Evolutionary conservation across 2,797 vertebrate genomes (phyloP), one percentile per base, ranked within the genome.

Genomic region (Enteromius argenteus): DNA sequence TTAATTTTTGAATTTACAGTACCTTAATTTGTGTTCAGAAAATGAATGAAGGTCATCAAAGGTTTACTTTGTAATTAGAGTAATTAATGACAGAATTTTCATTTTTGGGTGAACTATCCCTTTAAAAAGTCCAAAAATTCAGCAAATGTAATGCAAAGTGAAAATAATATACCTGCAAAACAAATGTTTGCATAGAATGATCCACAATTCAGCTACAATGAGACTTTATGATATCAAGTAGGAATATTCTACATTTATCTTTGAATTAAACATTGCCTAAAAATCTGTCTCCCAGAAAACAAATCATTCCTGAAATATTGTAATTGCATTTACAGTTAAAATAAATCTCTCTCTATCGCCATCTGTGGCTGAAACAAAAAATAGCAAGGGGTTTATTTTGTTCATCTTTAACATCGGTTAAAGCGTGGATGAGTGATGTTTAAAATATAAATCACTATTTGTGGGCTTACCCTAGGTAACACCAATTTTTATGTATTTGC

Each of bases 331-430:
- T 51, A 21, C 46, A 73, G 46, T 4, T 13, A 9, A 30, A 53
- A 13, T 7, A 51, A 7, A 14, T 32, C 5, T 27, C 44, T 51
- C 46, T 13, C 27, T 51, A 51, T 32, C 9, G 10, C 46, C 27
- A 51, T 73, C 46, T 73, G 27, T 21, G 19, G 71, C 19, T 73
- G 17, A 51, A 32, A 51, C 71, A 21, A 73, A 51, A 51, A 73
- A 73, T 32, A 27, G 68, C 69, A 15, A 17, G n/a, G 4, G 15
- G 17, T 8, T 19, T 53, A 56, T 5, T 53, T 53, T 3, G 51
- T 73, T 32, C 15, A 11, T 30, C 23, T 10, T 19, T 49, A 19
- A 49, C 15, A 49, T 49, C 15, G 30, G 15, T 39, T 68, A n/a
- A 39, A 68, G 19, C 35, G 3, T 5, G n/a, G 21, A 68, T 32